Percentiles rank a stretch among this genome's conserved stretches.
Conservation (phyloP, 1,140 invertebrate genomes). For the Dinoponera quadriceps region DNA sequence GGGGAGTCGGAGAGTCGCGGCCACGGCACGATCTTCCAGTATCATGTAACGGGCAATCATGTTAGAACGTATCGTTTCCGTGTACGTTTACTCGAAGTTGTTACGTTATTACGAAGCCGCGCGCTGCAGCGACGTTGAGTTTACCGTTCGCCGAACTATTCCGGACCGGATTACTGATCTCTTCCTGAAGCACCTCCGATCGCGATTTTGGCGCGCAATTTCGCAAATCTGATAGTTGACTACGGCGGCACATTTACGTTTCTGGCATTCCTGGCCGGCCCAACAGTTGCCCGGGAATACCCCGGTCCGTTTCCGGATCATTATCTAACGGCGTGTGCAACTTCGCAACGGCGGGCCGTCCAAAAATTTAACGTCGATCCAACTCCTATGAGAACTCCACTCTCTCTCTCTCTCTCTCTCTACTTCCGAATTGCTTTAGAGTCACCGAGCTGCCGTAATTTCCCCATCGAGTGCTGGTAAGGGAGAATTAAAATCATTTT, state of each 20-base stretch:
- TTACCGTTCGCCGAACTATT: slow-evolving; percentile 50
- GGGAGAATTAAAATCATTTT: no score
- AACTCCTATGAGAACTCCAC: no score
- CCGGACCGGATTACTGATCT: slow-evolving; percentile 40
- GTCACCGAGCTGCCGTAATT: neutral
- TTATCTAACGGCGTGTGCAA: neutral
- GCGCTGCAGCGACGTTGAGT: slow-evolving; percentile 35
- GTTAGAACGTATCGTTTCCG: slow-evolving; percentile 40
- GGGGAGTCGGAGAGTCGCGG: slow-evolving; percentile 26
- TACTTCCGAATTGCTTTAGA: neutral
- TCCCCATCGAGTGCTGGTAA: neutral
- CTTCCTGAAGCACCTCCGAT: slow-evolving; percentile 3
- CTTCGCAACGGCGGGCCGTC: neutral
- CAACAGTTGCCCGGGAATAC: neutral
- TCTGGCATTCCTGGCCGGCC: neutral
- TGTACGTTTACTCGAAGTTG: slow-evolving; percentile 54
- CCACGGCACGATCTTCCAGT: slow-evolving; percentile 11
- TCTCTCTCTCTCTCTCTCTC: no score
- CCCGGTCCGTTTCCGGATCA: neutral
- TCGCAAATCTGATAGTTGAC: slow-evolving; percentile 40
- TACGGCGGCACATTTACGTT: neutral
- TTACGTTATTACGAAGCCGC: slow-evolving; percentile 40
- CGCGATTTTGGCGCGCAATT: slow-evolving; percentile 38
- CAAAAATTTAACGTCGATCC: neutral
- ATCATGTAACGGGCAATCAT: slow-evolving; percentile 24